Evolutionary conservation across 2,888 invertebrate genomes (phyloP).

Genomic region (Sminthurides aquaticus): DNA sequence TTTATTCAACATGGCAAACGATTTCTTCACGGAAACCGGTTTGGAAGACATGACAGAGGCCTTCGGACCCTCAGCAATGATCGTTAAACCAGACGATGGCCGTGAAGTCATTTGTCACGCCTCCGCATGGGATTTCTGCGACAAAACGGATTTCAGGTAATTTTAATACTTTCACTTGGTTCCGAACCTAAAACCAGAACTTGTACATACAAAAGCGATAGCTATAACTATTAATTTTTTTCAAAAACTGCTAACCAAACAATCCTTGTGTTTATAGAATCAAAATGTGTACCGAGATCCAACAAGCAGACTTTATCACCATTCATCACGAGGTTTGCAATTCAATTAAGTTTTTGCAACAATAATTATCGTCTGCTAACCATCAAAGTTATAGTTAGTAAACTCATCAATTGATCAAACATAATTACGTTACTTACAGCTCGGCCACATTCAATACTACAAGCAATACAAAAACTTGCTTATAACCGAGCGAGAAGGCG

Average conservation of each 20-base stretch:
- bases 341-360: not conserved
- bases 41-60: constrained; percentile 70
- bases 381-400: not conserved
- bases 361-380: not conserved
- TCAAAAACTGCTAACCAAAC: no score
- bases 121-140: constrained; percentile 79
- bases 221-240: no score
- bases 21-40: constrained; percentile 73
- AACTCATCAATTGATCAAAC: not conserved
- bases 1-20: constrained; percentile 72
- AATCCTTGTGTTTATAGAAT: constrained; percentile 56
- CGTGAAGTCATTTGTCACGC: constrained; percentile 60
- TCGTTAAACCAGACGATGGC: constrained; percentile 66
- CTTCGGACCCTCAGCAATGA: constrained; percentile 76
- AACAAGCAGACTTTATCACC: constrained; percentile 65
- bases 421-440: constrained; percentile 49
- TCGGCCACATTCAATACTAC: constrained; percentile 69
- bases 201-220: not conserved
- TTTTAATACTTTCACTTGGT: not conserved
- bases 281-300: constrained; percentile 72
- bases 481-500: constrained; percentile 64
- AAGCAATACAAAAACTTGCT: constrained; percentile 67
- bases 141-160: constrained; percentile 72
- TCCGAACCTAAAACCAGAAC: not conserved
- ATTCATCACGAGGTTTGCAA: constrained; percentile 66